Evolutionary conservation across 37 sponge, comb jelly and placozoan species (phyloP).

Genomic region (Spongia lamella): DNA sequence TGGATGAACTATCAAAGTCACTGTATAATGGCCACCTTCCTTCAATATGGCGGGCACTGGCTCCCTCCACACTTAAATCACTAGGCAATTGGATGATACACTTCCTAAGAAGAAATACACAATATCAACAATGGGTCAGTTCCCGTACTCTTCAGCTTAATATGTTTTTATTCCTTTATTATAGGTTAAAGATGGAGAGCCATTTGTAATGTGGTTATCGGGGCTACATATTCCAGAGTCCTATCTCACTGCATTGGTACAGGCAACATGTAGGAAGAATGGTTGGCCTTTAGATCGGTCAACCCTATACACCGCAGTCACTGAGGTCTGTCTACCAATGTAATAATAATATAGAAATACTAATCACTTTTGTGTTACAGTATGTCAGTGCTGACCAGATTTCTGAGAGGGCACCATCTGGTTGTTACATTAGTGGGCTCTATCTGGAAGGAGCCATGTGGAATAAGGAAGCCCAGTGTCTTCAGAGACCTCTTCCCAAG

Average conservation of each 20-base stretch:
- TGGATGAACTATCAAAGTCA: constrained; percentile 91
- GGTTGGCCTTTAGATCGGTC: constrained; percentile 97
- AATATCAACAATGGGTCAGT: constrained; percentile 94
- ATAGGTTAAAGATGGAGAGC: constrained; percentile 93
- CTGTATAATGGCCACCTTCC: constrained; percentile 98
- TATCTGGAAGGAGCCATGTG: too few relatives aligned
- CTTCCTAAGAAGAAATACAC: constrained; percentile 86
- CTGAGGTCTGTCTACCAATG: constrained; percentile 91
- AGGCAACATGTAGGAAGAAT: constrained; percentile 97
- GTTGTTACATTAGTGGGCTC: too few relatives aligned
- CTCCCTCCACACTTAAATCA: constrained; percentile 95
- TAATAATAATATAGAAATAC: constrained; percentile 83
- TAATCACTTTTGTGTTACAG: too few relatives aligned
- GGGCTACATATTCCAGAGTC: constrained; percentile 99
- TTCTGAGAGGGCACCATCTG: too few relatives aligned
- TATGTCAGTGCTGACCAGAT: too few relatives aligned
- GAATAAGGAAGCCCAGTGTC: too few relatives aligned
- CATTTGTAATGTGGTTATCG: constrained; percentile 97
- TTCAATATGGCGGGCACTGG: constrained; percentile 87
- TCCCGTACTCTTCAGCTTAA: too few relatives aligned
- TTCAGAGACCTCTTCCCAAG: too few relatives aligned
- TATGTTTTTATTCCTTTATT: too few relatives aligned
- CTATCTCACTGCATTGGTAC: constrained; percentile 97
- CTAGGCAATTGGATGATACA: constrained; percentile 99
- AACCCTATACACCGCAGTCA: constrained; percentile 95